Evolutionary conservation across 2,888 invertebrate genomes (phyloP), one percentile per base, ranked within the genome.

Genomic region (Dione vanillae): DNA sequence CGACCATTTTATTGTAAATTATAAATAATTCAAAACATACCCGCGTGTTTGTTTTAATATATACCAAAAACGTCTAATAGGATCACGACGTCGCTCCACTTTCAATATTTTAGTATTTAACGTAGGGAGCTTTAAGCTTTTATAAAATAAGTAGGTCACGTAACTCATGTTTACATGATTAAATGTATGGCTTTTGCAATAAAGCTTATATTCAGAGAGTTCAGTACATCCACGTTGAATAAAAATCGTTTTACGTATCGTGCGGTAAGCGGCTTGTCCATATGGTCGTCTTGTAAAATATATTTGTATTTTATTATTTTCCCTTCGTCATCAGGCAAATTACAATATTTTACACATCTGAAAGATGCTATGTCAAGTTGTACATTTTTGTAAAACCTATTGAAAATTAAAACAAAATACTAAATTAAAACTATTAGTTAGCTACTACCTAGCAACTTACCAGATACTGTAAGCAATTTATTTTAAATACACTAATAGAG

Each of bases 101-200:
- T 56, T 56, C 37, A 56, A 56, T 40, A 56, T 56, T 56, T 56
- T 16, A 56, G 56, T 40, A 40, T 40, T 56, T 56, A 56, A 56
- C 56, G 37, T 56, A 37, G 56, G 56, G 37, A 40, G 56, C 56
- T 56, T 16, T 37, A 16, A 40, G 56, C 56, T 56, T 16, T 37
- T 40, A 56, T 37, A 37, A 56, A 37, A 56, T 56, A 56, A 56
- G 56, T 56, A 37, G 56, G 56, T 56, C 56, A 40, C 56, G 56
- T 56, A 16, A 56, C 56, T 56, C 37, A 37, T 40, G 37, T 56
- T 56, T 56, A 56, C 56, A 56, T 56, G 56, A 56, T 56, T 56
- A 56, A 56, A 56, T 37, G 37, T 56, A 40, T 56, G 56, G 56
- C 56, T 37, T 56, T 16, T 56, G 37, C 37, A 56, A 40, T 56